Base-by-base conservation (phyloP, 2,113 vertebrate genomes). In the Psittacula cyanocephala region DNA sequence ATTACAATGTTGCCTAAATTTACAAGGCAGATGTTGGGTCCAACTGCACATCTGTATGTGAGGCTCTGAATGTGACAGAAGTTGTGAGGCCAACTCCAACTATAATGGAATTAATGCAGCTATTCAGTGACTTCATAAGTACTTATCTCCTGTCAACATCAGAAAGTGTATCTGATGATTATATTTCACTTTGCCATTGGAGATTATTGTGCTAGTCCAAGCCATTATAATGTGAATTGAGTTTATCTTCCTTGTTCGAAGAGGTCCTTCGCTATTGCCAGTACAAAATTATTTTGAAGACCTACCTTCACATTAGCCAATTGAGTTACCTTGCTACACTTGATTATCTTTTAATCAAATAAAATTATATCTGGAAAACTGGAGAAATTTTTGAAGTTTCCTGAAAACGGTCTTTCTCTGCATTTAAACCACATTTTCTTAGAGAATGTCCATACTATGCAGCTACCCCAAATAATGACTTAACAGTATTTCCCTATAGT, bases 1-100 rank as follows among this genome's bases (percentile, higher is more conserved):
- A 20, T 64, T 2, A 0, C 28, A 41, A 24, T 0, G 1, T 74
- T 65, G 39, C 16, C 4, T 19, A 62, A 31, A 13, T 43, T 33
- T 74, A 3, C 14, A 60, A 70, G 49, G 55, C 52, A 69, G 43
- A 33, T 47, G 17, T 15, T 78, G 49, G 35, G 35, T 82, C 44
- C 35, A 64, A 27, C 31, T 65, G 18, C 33, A 43, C 44, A 44
- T 65, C 65, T 72, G 52, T 59, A 65, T 1, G 0, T 20, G 25
- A 4, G 41, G 25, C 35, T 60, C n/a, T 49, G 44, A 39, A 44
- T 59, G 23, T 60, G 50, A 25, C 5, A n/a, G 80, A 69, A 22
- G 3, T 20, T 60, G 10, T 16, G 46, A 44, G 55, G 67, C 71
- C 44, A 9, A 10, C 24, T 75, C 67, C 50, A 57, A n/a, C 7